These are phyloP conservation scores for Nemotelus pantherinus DNA, from an alignment of 2,888 invertebrate species.

Conservation along the genomic window DNA sequence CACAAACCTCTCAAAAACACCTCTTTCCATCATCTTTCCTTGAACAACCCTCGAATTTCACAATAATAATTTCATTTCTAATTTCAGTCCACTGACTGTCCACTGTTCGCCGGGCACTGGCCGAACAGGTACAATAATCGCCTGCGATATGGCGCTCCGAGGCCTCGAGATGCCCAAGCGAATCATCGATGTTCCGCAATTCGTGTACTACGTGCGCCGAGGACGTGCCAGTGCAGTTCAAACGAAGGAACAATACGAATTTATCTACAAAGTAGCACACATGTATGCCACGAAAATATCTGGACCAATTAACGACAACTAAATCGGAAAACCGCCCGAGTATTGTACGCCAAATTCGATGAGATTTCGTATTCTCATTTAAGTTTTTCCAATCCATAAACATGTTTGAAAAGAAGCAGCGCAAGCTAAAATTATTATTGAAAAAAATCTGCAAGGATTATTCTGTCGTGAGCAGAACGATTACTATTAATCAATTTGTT, in stretches of 20 bases:
- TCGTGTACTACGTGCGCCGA: slow-evolving; percentile 83
- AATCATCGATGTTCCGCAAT: slow-evolving; percentile 85
- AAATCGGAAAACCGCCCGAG: slow-evolving; percentile 43
- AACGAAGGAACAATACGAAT: slow-evolving; percentile 91
- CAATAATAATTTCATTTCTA: slow-evolving; percentile 16
- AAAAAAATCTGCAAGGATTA: too few relatives aligned
- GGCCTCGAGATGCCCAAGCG: slow-evolving; percentile 81
- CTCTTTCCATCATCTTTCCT: neutral
- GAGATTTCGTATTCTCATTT: slow-evolving; percentile 1
- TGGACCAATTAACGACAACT: slow-evolving; percentile 73
- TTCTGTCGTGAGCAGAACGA: neutral
- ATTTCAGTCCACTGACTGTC: slow-evolving; percentile 76
- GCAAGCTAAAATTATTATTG: too few relatives aligned
- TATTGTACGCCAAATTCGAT: neutral
- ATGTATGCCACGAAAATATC: slow-evolving; percentile 86
- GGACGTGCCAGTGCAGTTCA: slow-evolving; percentile 90
- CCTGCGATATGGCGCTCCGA: slow-evolving; percentile 86
- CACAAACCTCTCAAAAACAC: slow-evolving; percentile 3
- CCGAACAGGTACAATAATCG: slow-evolving; percentile 85
- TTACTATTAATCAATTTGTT: slow-evolving; percentile 9
- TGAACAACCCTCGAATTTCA: neutral
- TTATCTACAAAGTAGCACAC: slow-evolving; percentile 89
- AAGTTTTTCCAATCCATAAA: neutral
- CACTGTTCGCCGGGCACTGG: slow-evolving; percentile 93
- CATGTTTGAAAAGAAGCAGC: too few relatives aligned